These are phyloP conservation scores for Lochmaea capreae DNA, from an alignment of 2,888 invertebrate species.

Conservation along the genomic window DNA sequence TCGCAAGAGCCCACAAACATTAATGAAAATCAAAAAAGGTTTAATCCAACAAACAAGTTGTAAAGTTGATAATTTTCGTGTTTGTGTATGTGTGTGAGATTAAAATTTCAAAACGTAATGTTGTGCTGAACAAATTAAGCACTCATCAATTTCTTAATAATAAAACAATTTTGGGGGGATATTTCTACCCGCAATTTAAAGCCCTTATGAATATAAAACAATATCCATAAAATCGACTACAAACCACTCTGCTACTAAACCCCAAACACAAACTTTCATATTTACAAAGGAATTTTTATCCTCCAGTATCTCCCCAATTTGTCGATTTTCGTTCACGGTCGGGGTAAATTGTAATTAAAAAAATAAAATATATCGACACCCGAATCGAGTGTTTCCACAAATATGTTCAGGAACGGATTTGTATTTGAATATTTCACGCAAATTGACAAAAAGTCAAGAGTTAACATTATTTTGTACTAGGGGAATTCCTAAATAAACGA, in stretches of 20 bases:
- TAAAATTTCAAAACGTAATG: too few species aligned
- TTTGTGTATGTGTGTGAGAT: too few species aligned
- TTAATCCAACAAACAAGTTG: too few species aligned
- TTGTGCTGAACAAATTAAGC: background rate
- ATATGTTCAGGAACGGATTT: slow-evolving; percentile 6
- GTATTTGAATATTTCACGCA: too few species aligned
- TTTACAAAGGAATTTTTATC: slow-evolving; percentile 29
- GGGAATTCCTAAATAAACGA: too few species aligned
- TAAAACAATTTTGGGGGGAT: too few species aligned
- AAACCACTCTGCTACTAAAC: slow-evolving; percentile 12
- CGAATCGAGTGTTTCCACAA: slow-evolving; percentile 12
- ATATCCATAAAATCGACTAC: slow-evolving; percentile 16
- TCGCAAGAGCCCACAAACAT: too few species aligned
- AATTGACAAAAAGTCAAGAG: too few species aligned
- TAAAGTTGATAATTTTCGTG: too few species aligned
- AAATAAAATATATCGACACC: slow-evolving; percentile 1
- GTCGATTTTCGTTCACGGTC: slow-evolving; percentile 4
- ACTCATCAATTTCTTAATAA: background rate
- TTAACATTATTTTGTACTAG: too few species aligned
- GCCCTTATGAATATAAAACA: slow-evolving; percentile 17
- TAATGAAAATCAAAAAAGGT: too few species aligned
- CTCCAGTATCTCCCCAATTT: slow-evolving; percentile 16
- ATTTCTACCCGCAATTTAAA: background rate
- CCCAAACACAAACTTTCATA: slow-evolving; percentile 15
- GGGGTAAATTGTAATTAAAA: slow-evolving; percentile 19